Percentiles rank a stretch among this genome's conserved stretches.
phyloP scores from a whole-genome alignment of 2,888 invertebrate genomes.

The Hydropsyche betteni region DNA sequence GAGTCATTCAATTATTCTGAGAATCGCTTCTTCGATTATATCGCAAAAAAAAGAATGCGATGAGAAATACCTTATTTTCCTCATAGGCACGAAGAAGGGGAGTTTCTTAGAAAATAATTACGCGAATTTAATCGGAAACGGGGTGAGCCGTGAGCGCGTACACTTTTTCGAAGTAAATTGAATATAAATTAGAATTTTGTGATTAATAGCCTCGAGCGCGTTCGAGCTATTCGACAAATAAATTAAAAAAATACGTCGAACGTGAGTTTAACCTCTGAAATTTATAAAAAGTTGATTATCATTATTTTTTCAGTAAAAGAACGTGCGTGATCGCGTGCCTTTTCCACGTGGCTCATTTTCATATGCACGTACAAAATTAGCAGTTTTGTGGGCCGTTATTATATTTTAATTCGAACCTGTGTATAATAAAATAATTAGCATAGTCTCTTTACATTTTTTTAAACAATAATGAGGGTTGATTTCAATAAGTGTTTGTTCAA shows the following conservation, averaged over 20 bases:
- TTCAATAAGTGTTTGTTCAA: no score
- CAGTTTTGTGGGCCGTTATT: neutral
- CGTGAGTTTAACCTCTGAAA: conserved; percentile 12
- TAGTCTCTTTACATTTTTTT: no score
- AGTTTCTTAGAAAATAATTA: conserved; percentile 22
- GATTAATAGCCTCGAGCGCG: conserved; percentile 34
- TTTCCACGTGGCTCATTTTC: conserved; percentile 14
- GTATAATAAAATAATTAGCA: conserved; percentile 24
- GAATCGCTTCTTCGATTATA: no score
- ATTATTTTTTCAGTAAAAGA: neutral
- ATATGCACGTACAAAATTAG: conserved; percentile 11
- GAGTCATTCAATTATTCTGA: no score
- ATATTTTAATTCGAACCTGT: neutral
- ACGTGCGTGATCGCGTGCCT: conserved; percentile 27
- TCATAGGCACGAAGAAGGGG: no score
- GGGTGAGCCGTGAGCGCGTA: conserved; percentile 16
- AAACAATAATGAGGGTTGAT: no score
- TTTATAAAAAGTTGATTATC: neutral
- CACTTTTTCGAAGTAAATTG: conserved; percentile 39
- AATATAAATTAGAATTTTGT: conserved; percentile 43
- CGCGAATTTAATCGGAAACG: conserved; percentile 31
- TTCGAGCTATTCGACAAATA: conserved; percentile 36
- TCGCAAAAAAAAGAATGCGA: no score
- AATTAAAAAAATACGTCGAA: conserved; percentile 23
- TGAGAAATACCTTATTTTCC: no score